Evolutionary conservation across 2,797 vertebrate genomes (phyloP).

Genomic region (Gymnocypris eckloni): DNA sequence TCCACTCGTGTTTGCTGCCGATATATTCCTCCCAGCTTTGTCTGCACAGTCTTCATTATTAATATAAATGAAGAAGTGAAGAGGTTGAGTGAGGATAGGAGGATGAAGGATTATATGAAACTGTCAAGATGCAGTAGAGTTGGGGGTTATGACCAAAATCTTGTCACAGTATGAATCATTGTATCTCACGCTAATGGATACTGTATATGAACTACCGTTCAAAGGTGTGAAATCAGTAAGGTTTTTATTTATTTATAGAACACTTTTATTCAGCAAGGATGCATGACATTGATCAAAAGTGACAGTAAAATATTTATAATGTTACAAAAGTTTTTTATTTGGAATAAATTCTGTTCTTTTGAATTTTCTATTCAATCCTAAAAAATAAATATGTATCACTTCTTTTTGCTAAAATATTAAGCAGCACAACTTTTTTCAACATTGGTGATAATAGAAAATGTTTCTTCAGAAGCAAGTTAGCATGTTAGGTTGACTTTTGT

Average conservation of each 20-base stretch:
- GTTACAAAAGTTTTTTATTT: not conserved
- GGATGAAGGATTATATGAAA: conserved; percentile 40
- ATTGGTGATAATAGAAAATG: too few species aligned
- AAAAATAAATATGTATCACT: not conserved
- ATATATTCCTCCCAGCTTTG: conserved; percentile 65
- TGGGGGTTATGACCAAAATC: conserved; percentile 10
- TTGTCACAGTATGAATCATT: conserved; percentile 6
- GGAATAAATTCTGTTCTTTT: not conserved
- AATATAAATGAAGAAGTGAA: conserved; percentile 62
- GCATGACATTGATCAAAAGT: not conserved
- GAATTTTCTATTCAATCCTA: not conserved
- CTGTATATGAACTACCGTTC: not conserved
- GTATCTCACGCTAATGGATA: not conserved
- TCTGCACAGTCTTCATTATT: conserved; percentile 71
- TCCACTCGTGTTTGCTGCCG: conserved; percentile 60
- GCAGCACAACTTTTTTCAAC: not conserved
- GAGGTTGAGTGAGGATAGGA: conserved; percentile 50
- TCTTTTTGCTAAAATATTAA: not conserved
- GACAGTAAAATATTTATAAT: not conserved
- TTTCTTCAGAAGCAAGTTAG: too few species aligned
- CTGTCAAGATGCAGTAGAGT: not conserved
- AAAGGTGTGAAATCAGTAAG: not conserved
- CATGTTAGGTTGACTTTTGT: not conserved
- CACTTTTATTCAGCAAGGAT: not conserved
- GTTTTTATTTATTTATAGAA: not conserved